A percentile compares a stretch with the other conserved stretches of the same genome.
Evolutionary conservation across 2,888 invertebrate species (phyloP).

Genomic region (Cerastis rubricosa): DNA sequence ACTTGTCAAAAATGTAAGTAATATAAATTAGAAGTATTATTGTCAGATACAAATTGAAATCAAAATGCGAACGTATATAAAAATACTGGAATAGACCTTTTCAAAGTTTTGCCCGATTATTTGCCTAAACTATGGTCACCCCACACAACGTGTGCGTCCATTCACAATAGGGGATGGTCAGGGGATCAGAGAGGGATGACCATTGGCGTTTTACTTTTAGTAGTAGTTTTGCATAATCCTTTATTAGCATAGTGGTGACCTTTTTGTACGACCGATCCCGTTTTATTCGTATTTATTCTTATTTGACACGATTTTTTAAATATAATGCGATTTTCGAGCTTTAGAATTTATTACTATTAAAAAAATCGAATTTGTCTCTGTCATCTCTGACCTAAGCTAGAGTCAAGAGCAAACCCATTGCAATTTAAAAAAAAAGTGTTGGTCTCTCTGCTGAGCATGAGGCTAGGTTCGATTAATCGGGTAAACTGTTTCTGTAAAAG

Average conservation of each 20-base stretch:
- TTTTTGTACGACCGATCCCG: background rate
- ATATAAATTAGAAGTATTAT: too few relatives aligned
- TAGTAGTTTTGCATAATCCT: constrained; percentile 48
- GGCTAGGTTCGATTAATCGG: too few relatives aligned
- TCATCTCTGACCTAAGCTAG: too few relatives aligned
- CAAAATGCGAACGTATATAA: background rate
- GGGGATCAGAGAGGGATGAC: constrained; percentile 35
- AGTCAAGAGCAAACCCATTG: too few relatives aligned
- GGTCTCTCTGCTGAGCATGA: too few relatives aligned
- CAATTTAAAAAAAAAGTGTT: too few relatives aligned
- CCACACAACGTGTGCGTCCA: constrained; percentile 28
- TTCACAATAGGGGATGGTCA: constrained; percentile 25
- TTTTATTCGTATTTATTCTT: constrained; percentile 3
- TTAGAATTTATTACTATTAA: background rate
- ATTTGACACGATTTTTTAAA: background rate
- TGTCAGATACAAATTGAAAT: too few relatives aligned
- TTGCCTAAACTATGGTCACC: background rate
- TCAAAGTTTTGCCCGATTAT: background rate
- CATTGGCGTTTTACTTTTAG: constrained; percentile 42
- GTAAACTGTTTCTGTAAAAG: too few relatives aligned
- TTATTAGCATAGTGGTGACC: constrained; percentile 2
- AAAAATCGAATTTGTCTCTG: too few relatives aligned
- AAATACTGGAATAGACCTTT: background rate
- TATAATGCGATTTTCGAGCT: background rate
- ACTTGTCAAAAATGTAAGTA: too few relatives aligned